Evolutionary conservation across 2,113 vertebrate species (phyloP).

Genomic region (Pan paniscus): DNA sequence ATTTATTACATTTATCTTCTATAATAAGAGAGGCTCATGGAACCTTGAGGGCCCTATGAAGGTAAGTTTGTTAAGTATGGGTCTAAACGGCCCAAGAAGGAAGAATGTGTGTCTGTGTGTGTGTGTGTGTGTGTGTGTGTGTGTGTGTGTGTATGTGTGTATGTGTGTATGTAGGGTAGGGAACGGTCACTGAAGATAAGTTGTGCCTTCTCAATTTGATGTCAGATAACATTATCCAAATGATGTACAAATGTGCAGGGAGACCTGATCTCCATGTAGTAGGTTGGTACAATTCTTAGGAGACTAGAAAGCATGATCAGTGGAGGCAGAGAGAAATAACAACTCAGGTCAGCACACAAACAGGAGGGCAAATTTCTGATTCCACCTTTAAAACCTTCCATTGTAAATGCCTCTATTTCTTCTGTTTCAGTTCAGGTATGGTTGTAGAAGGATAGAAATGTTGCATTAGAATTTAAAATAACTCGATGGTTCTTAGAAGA

Average conservation of each 20-base stretch:
- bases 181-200: not conserved
- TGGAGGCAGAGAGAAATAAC: not conserved
- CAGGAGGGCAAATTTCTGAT: not conserved
- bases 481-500: not conserved
- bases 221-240: not conserved
- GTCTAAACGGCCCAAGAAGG: not conserved
- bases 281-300: not conserved
- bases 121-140: not conserved
- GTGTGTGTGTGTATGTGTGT: too few relatives aligned
- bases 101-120: not conserved
- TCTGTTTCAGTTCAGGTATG: not conserved
- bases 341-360: not conserved
- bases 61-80: not conserved
- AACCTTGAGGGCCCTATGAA: not conserved
- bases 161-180: not conserved
- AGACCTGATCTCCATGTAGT: not conserved
- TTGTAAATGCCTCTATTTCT: not conserved
- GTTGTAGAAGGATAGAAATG: not conserved
- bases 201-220: not conserved
- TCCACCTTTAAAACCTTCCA: not conserved
- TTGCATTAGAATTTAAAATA: constrained; percentile 41
- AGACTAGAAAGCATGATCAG: not conserved
- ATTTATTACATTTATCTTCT: not conserved
- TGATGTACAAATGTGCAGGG: fast-evolving
- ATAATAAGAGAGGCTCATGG: not conserved